A percentile compares a stretch with the other conserved stretches of the same genome.
These are phyloP conservation scores for Eolophus roseicapilla DNA, from an alignment of 2,113 vertebrate species.

Conservation along the genomic window DNA sequence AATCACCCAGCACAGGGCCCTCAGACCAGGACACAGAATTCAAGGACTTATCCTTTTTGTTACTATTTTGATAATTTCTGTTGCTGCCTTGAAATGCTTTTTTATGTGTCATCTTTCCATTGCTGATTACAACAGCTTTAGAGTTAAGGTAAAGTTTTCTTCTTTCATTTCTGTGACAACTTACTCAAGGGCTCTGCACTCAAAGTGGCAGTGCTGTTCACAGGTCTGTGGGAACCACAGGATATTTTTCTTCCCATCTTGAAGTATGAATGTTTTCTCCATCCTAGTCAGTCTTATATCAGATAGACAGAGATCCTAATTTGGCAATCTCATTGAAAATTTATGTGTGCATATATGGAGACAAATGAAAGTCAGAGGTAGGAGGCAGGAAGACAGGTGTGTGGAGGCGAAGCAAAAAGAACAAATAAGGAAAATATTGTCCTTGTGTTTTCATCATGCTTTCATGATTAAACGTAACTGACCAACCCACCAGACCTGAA, in stretches of 20 bases:
- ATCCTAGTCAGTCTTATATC: not conserved
- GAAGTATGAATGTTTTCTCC: not conserved
- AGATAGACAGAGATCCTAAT: not conserved
- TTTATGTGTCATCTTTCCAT: not conserved
- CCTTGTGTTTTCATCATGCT: not conserved
- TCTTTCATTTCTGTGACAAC: not conserved
- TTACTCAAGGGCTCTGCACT: not conserved
- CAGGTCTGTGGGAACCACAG: not conserved
- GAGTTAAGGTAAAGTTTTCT: not conserved
- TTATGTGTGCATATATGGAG: accelerated
- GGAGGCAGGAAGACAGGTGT: not conserved
- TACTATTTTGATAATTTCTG: not conserved
- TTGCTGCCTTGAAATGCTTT: not conserved
- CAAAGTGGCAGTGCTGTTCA: accelerated
- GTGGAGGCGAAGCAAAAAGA: accelerated
- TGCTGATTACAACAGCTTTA: not conserved
- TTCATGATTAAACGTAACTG: not conserved
- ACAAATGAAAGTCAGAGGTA: not conserved
- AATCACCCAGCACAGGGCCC: not conserved
- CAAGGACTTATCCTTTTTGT: not conserved
- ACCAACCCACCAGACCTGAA: not conserved
- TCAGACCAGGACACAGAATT: not conserved
- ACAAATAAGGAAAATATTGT: not conserved
- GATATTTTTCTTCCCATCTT: not conserved
- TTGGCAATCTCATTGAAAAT: not conserved